These are phyloP conservation scores for Pangasianodon gigas DNA, from an alignment of 2,113 vertebrate species.

Conservation along the genomic window DNA sequence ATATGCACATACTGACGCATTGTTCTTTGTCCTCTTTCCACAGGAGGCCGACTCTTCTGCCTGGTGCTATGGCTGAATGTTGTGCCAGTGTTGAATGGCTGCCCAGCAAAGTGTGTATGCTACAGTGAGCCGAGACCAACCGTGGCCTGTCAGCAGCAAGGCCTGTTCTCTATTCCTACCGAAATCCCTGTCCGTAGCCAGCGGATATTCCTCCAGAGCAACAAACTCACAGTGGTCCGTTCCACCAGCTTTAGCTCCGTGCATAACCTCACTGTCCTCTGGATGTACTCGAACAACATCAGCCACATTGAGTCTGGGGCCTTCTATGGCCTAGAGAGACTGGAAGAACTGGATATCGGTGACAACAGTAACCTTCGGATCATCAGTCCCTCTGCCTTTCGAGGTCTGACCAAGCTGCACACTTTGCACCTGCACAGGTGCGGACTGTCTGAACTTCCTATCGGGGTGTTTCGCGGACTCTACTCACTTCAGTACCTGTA, in stretches of 20 bases:
- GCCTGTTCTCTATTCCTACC: slow-evolving; percentile 85
- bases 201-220: slow-evolving; percentile 95
- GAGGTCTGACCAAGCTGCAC: slow-evolving; percentile 87
- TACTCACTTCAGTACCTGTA: slow-evolving; percentile 95
- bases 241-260: slow-evolving; percentile 90
- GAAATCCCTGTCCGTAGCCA: slow-evolving; percentile 92
- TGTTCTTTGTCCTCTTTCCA: slow-evolving; percentile 55
- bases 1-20: slow-evolving; percentile 32
- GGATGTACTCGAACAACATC: slow-evolving; percentile 95
- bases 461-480: slow-evolving; percentile 87
- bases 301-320: slow-evolving; percentile 88
- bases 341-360: slow-evolving; percentile 95
- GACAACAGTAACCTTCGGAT: slow-evolving; percentile 89
- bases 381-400: slow-evolving; percentile 87
- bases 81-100: slow-evolving; percentile 78
- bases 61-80: slow-evolving; percentile 91
- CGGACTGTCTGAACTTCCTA: slow-evolving; percentile 87
- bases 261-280: slow-evolving; percentile 92
- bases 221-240: slow-evolving; percentile 84
- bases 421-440: slow-evolving; percentile 94
- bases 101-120: slow-evolving; percentile 92
- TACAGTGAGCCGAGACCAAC: slow-evolving; percentile 93
- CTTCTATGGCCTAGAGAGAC: slow-evolving; percentile 85
- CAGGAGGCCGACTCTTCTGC: slow-evolving; percentile 89
- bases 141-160: slow-evolving; percentile 94